Conservation (phyloP, 2,888 invertebrate species). For the Dicyrtoma fusca region DNA sequence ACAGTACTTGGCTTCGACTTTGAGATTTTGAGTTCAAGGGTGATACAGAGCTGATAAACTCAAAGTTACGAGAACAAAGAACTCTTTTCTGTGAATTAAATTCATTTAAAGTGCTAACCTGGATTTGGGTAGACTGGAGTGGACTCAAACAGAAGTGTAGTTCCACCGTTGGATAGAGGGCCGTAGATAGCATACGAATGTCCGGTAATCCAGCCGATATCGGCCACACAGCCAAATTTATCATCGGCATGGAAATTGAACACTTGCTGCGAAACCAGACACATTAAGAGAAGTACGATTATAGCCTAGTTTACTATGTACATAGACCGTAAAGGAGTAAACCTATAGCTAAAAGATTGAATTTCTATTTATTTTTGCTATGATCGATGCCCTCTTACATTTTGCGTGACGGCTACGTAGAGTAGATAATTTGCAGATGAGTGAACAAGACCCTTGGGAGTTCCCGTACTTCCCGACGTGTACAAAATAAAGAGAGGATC, state of each 20-base stretch:
- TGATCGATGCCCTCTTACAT: no score
- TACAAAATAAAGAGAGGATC: constrained; percentile 63
- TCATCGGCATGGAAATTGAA: constrained; percentile 61
- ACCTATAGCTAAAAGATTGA: no score
- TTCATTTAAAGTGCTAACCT: constrained; percentile 57
- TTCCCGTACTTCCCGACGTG: constrained; percentile 64
- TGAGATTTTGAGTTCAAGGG: no score
- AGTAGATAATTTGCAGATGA: constrained; percentile 62
- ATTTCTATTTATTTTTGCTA: no score
- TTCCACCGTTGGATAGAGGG: constrained; percentile 63
- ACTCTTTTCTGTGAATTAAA: neutral
- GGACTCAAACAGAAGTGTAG: constrained; percentile 63
- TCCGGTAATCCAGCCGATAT: constrained; percentile 63
- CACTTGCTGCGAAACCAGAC: no score
- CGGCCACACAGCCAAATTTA: constrained; percentile 63
- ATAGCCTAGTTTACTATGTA: no score
- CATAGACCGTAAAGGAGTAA: no score
- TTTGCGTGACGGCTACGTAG: constrained; percentile 61
- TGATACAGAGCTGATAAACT: no score
- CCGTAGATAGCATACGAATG: constrained; percentile 63
- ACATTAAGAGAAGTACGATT: no score
- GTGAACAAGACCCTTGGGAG: constrained; percentile 63
- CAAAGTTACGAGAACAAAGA: neutral
- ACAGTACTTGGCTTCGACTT: no score
- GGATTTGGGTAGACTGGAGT: constrained; percentile 63